Evolutionary conservation across 2,113 vertebrate genomes (phyloP).

Genomic region (Hylia prasina): DNA sequence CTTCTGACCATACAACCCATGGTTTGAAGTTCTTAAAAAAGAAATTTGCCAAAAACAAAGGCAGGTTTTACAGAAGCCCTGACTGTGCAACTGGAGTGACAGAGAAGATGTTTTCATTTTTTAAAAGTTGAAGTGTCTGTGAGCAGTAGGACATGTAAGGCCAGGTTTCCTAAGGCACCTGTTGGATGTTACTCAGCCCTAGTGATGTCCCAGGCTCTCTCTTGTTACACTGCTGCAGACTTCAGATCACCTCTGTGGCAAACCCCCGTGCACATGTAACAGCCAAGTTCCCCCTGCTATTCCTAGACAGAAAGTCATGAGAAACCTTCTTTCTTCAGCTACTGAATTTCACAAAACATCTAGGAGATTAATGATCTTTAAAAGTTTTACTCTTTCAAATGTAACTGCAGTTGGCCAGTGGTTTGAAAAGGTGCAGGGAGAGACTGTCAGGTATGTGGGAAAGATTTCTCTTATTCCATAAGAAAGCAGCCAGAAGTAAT

Average conservation of each 20-base stretch:
- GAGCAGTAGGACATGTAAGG: background rate
- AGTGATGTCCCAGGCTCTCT: background rate
- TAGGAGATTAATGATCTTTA: background rate
- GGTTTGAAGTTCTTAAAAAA: background rate
- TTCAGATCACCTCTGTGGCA: background rate
- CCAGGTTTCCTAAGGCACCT: background rate
- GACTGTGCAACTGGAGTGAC: background rate
- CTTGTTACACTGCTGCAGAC: background rate
- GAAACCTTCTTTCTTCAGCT: background rate
- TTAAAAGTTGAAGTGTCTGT: background rate
- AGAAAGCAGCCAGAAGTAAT: background rate
- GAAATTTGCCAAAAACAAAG: background rate
- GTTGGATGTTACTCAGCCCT: background rate
- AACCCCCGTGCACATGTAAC: rapidly evolving
- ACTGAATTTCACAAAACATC: background rate
- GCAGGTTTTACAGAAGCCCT: background rate
- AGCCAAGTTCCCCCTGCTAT: background rate
- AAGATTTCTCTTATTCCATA: background rate
- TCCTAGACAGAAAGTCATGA: background rate
- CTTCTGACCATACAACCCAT: background rate
- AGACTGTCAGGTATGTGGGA: background rate
- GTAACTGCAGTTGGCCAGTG: background rate
- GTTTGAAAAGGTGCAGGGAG: background rate
- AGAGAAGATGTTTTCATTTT: background rate
- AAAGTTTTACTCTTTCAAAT: background rate